These are phyloP conservation scores for Labia minor DNA, from an alignment of 2,888 invertebrate genomes.

Conservation along the genomic window DNA sequence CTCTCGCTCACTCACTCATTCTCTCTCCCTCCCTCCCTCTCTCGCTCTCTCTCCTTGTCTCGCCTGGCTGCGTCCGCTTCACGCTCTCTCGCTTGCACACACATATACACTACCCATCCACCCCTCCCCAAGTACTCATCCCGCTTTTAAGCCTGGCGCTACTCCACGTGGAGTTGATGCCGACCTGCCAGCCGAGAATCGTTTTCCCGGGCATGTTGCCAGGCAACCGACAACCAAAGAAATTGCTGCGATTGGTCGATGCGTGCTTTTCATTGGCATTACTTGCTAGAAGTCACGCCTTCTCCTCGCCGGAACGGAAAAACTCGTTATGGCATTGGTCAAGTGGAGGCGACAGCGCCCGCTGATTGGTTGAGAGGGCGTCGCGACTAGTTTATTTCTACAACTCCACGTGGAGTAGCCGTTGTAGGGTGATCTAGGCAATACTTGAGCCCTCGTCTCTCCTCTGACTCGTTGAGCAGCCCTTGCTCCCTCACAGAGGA, in stretches of 20 bases:
- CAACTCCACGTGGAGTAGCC: conserved; percentile 28
- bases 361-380: conserved; percentile 24
- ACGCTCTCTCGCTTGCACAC: conserved; percentile 13
- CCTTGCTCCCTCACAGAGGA: conserved; percentile 17
- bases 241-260: conserved; percentile 25
- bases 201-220: conserved; percentile 24
- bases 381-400: conserved; percentile 21
- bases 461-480: background rate
- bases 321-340: conserved; percentile 22
- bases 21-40: background rate
- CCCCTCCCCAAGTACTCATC: background rate
- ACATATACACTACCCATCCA: background rate
- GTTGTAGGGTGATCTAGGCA: conserved; percentile 27
- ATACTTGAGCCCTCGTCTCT: conserved; percentile 18
- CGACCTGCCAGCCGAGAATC: conserved; percentile 18
- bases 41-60: background rate
- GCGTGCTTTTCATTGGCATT: conserved; percentile 26
- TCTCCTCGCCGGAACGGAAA: conserved; percentile 21
- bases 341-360: conserved; percentile 25
- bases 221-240: conserved; percentile 27
- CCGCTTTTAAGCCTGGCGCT: conserved; percentile 3
- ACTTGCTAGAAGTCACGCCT: conserved; percentile 24
- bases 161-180: conserved; percentile 28
- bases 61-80: conserved; percentile 13
- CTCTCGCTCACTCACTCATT: background rate